Evolutionary conservation across 2,113 vertebrate genomes (phyloP), one percentile per base, ranked within the genome.

Genomic region (Seriola quinqueradiata): DNA sequence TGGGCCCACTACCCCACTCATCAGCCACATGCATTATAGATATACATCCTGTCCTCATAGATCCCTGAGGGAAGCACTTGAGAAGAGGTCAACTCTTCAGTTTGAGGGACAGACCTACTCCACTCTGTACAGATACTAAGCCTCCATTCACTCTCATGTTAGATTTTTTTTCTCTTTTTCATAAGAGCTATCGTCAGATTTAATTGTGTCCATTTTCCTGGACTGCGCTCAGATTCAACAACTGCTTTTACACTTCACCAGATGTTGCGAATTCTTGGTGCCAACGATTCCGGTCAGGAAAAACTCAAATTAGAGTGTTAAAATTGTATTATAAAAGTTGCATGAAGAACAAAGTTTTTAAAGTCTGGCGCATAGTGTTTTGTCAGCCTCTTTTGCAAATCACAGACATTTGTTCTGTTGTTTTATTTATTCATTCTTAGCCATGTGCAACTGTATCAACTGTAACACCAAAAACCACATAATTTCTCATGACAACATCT

Each of bases 11-110:
- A 14, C 77, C 55, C 58, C 63, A 76, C 66, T 85, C 84, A 71
- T 70, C 70, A 78, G 8, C 34, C 79, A 40, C 78, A 81, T 88
- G 59, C 75, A 87, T 86, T 86, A 86, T 86, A 89, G 67, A 82
- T 81, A 57, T 65, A 74, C 75, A 61, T 78, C 75, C 82, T 90
- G 82, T 78, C 65, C 85, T 82, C 52, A 23, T n/a, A 25, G 32
- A 64, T 81, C 79, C 70, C 79, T 23, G 40, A 70, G 70, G 75
- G 71, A 69, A 68, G 77, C 70, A 21, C 68, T 78, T 70, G 79
- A 38, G 34, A 75, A 60, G n/a, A 64, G 17, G 23, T 36, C 67
- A 65, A 57, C 57, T 69, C 38, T 44, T 71, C 60, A 64, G 70
- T 60, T 36, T 65, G 13, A 68, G 58, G 60, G 68, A 64, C 61